Evolutionary conservation across 2,888 invertebrate genomes (phyloP).

Genomic region (Drosophila merina): DNA sequence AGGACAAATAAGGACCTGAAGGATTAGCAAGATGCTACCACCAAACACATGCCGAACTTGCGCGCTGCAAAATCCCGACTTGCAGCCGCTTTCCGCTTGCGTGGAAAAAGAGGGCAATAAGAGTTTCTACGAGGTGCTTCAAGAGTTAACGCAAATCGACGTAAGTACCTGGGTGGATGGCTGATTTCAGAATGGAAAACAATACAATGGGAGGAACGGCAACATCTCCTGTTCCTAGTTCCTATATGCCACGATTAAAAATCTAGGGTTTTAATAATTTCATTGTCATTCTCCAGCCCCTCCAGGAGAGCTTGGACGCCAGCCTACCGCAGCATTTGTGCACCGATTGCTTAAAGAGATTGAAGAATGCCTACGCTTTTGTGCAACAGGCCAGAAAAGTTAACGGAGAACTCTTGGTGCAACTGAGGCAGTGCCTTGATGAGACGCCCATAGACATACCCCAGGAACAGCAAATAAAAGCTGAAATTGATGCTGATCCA

Average conservation of each 20-base stretch:
- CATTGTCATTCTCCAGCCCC: conserved; percentile 25
- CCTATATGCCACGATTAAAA: not conserved
- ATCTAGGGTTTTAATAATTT: not conserved
- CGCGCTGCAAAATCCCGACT: conserved; percentile 35
- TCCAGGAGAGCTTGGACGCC: conserved; percentile 48
- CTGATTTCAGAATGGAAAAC: not conserved
- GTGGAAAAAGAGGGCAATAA: conserved; percentile 47
- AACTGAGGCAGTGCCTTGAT: conserved; percentile 56
- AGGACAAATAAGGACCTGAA: not conserved
- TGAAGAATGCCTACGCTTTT: conserved; percentile 71
- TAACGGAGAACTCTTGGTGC: conserved; percentile 58
- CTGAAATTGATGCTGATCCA: conserved; percentile 55
- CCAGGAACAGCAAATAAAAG: conserved; percentile 54
- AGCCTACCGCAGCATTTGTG: conserved; percentile 69
- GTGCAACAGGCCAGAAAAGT: conserved; percentile 66
- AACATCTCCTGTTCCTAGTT: not conserved
- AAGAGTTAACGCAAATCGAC: conserved; percentile 64
- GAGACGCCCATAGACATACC: conserved; percentile 78
- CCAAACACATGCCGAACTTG: conserved; percentile 63
- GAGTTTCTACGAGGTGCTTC: conserved; percentile 56
- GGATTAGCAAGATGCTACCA: conserved; percentile 41
- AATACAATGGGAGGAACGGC: too few relatives aligned
- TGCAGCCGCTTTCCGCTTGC: conserved; percentile 44
- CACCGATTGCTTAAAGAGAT: conserved; percentile 56
- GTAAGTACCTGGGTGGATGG: conserved; percentile 40